Evolutionary conservation across 2,888 invertebrate genomes (phyloP).

Genomic region (Cheiracanthium punctorium): DNA sequence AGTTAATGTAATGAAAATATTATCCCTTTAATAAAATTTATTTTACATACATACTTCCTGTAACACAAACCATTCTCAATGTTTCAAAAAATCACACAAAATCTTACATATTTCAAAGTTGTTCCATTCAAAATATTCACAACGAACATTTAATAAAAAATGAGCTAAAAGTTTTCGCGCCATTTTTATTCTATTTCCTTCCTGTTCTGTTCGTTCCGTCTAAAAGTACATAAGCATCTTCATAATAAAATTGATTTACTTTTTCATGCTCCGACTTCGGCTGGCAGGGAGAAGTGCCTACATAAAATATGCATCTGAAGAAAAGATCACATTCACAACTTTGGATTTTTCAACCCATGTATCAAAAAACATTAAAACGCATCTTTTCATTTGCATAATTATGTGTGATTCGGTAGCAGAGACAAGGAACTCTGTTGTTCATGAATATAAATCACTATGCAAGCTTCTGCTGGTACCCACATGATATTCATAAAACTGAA

Average conservation of each 20-base stretch:
- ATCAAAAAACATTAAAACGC: neutral
- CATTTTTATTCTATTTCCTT: too few relatives aligned
- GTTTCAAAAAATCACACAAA: too few relatives aligned
- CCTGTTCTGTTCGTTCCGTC: neutral
- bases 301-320: neutral
- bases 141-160: too few relatives aligned
- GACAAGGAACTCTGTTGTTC: neutral
- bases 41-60: too few relatives aligned
- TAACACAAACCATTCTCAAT: too few relatives aligned
- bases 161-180: too few relatives aligned
- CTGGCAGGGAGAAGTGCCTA: neutral
- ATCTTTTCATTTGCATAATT: slow-evolving; percentile 13
- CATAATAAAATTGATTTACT: neutral
- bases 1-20: too few relatives aligned
- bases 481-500: neutral
- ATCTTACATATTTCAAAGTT: too few relatives aligned
- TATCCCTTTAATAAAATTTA: too few relatives aligned
- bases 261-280: neutral
- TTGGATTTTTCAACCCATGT: neutral
- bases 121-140: too few relatives aligned
- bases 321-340: neutral
- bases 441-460: slow-evolving; percentile 7
- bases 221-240: neutral
- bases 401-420: neutral
- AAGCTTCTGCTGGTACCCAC: neutral